A percentile compares a stretch with the other conserved stretches of the same genome.
Conservation (phyloP, 2,113 vertebrate species). For the Copsychus sechellarum region DNA sequence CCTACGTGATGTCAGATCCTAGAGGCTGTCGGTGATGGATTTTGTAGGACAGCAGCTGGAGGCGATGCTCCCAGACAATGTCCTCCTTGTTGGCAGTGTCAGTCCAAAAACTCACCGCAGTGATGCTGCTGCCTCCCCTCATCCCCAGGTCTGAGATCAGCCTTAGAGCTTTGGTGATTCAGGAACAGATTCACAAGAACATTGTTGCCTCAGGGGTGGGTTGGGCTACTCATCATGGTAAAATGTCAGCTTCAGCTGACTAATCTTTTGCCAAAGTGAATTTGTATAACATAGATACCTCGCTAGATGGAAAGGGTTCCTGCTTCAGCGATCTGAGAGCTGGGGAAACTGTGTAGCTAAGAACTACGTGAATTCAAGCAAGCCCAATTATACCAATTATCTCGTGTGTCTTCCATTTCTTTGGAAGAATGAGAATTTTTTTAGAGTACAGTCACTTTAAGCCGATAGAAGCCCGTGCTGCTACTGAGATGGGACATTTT, state of each 20-base stretch:
- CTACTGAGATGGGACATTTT: neutral
- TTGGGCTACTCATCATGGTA: neutral
- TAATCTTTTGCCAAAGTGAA: neutral
- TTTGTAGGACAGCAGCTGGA: neutral
- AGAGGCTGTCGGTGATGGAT: neutral
- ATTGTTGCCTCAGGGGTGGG: neutral
- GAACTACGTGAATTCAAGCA: neutral
- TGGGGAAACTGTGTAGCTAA: neutral
- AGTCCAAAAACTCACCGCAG: neutral
- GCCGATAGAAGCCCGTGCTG: neutral
- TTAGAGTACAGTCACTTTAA: neutral
- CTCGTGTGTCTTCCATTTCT: neutral
- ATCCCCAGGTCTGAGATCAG: neutral
- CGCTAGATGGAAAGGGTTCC: neutral
- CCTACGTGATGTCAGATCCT: neutral
- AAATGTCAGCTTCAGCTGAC: neutral
- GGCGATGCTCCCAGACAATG: neutral
- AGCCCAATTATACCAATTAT: neutral
- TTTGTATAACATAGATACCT: neutral
- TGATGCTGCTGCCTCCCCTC: neutral
- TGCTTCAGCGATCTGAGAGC: neutral
- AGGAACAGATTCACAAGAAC: neutral
- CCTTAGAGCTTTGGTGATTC: neutral
- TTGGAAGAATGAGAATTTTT: neutral
- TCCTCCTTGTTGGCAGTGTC: neutral